Base-by-base conservation (phyloP, 2,888 invertebrate species). In the Yponomeuta plumbellus region DNA sequence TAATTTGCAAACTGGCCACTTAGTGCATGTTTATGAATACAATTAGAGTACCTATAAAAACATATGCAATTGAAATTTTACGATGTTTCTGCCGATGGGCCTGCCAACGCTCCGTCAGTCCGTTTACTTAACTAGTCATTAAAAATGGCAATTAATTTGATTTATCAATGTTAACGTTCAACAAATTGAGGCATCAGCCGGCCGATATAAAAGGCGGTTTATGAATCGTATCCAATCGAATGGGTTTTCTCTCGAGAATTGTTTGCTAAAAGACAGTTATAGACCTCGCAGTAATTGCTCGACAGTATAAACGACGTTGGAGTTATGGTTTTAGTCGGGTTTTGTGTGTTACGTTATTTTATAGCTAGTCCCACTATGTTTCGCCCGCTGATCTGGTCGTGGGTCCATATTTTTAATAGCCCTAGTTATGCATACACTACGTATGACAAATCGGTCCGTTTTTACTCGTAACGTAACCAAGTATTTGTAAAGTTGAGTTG, bases 161-260 rank as follows among this genome's bases (percentile, higher is more conserved):
- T 22, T 59, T 59, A 52, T 52, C 44, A 52, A 52, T 52, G 44
- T 17, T 52, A 52, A 52, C 26, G 23, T 62, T 34, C 21, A 62
- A 62, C 39, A 68, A 68, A 70, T 68, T 68, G 65, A 65, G 64
- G 67, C 70, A 71, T 70, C 68, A 64, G 64, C 66, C 56, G 64
- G 67, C 66, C 57, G 65, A 66, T 65, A 68, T 68, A 69, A 70
- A 69, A 68, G 66, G 65, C 66, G 67, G 68, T 69, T 69, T 69
- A 68, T 67, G 66, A 68, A 68, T 68, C 70, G 68, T 68, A 70
- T 68, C 70, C 67, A 62, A 62, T 62, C 69, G 69, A 62, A 62
- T 62, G 34, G 62, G 13, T 62, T 17, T 23, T 62, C 39, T 62
- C 17, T n/a, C 23, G 17, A 34, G 23, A 62, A 71, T 68, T 72